A percentile compares a stretch with the other conserved stretches of the same genome.
Conservation (phyloP, 2,888 invertebrate species). For the Hypsopygia costalis region DNA sequence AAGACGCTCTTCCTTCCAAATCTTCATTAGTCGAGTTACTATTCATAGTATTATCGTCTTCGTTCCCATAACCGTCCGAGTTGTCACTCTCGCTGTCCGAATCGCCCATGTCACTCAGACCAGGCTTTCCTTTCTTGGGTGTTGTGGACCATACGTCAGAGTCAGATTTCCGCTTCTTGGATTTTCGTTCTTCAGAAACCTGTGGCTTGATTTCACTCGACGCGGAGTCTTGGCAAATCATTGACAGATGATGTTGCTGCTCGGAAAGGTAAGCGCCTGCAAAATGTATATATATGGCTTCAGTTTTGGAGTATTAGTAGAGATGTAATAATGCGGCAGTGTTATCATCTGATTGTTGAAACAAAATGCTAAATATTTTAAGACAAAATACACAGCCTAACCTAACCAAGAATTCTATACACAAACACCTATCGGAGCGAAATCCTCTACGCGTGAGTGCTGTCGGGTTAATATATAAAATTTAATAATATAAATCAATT, state of each 20-base stretch:
- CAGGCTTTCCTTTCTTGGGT: constrained; percentile 81
- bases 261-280: constrained; percentile 69
- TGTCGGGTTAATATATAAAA: too few species aligned
- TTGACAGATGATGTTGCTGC: constrained; percentile 66
- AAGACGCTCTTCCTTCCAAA: constrained; percentile 59
- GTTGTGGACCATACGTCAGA: constrained; percentile 80
- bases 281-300: neutral
- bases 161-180: constrained; percentile 83
- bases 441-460: too few species aligned
- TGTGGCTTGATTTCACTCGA: constrained; percentile 44
- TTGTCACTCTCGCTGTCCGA: constrained; percentile 80
- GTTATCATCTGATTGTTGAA: too few species aligned
- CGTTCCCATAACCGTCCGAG: constrained; percentile 63
- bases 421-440: too few species aligned
- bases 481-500: too few species aligned
- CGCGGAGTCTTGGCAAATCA: constrained; percentile 60
- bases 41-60: constrained; percentile 69
- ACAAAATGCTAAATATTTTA: too few species aligned
- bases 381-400: too few species aligned
- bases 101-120: constrained; percentile 81
- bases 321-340: too few species aligned
- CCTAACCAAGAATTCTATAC: too few species aligned
- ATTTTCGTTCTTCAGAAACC: constrained; percentile 58
- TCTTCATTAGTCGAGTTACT: constrained; percentile 71
- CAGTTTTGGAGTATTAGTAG: too few species aligned